A percentile compares a stretch with the other conserved stretches of the same genome.
phyloP scores from a whole-genome alignment of 1,140 invertebrate genomes.

The Panulirus ornatus region DNA sequence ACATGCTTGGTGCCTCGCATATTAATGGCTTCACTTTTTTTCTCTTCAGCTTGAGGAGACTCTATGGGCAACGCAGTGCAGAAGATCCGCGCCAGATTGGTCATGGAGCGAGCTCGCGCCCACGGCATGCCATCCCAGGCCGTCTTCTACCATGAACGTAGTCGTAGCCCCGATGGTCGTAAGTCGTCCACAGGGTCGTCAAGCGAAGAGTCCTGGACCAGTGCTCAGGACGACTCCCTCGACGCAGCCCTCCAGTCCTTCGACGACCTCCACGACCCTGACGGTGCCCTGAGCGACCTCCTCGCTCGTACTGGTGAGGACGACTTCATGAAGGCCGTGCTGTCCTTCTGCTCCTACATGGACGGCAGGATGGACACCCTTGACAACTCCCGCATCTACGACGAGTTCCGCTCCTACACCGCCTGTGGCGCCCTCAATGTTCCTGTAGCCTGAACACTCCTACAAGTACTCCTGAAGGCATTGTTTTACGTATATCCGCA shows the following conservation, averaged over 20 bases:
- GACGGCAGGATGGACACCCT: conserved; percentile 69
- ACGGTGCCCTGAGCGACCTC: conserved; percentile 15
- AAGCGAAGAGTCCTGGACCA: conserved; percentile 58
- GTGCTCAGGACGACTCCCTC: conserved; percentile 38
- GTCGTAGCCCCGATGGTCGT: conserved; percentile 32
- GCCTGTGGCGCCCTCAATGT: background rate
- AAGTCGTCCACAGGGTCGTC: conserved; percentile 46
- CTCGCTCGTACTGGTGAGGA: conserved; percentile 47
- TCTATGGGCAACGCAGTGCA: conserved; percentile 61
- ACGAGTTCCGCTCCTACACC: conserved; percentile 70
- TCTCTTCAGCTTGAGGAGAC: background rate
- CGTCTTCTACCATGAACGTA: conserved; percentile 23
- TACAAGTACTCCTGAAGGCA: background rate
- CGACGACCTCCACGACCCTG: conserved; percentile 36
- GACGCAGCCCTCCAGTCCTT: conserved; percentile 30
- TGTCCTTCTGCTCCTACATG: conserved; percentile 69
- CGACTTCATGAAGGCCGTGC: conserved; percentile 66
- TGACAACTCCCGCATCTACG: conserved; percentile 67
- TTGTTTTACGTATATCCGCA: background rate
- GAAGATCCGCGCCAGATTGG: conserved; percentile 44
- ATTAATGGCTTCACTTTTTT: no score
- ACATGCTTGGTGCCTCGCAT: no score
- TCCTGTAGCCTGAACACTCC: background rate
- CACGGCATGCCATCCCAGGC: background rate
- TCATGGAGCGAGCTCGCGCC: conserved; percentile 29